Percentiles rank a stretch among this genome's conserved stretches.
phyloP scores from a whole-genome alignment of 2,888 invertebrate species.

The Meteorus colon region DNA sequence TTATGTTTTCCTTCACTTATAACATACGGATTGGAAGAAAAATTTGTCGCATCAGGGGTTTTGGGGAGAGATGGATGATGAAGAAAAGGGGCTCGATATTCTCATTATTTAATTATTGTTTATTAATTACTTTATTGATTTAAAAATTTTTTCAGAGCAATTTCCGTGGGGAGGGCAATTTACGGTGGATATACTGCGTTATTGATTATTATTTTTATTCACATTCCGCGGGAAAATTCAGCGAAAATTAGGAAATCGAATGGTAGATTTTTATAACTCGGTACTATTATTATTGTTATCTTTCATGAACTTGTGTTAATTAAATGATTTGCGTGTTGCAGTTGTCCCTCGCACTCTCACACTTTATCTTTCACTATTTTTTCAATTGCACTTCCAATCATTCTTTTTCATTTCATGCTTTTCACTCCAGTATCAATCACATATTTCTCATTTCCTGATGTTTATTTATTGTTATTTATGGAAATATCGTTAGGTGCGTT shows the following conservation, averaged over 20 bases:
- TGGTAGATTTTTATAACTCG: slow-evolving; percentile 47
- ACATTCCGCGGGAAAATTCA: slow-evolving; percentile 68
- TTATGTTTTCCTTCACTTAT: slow-evolving; percentile 53
- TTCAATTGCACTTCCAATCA: slow-evolving; percentile 34
- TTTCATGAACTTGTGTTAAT: slow-evolving; percentile 34
- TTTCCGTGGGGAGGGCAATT: slow-evolving; percentile 31
- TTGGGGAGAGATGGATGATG: slow-evolving; percentile 50
- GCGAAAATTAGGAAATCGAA: slow-evolving; percentile 68
- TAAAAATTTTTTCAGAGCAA: slow-evolving; percentile 30
- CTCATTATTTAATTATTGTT: slow-evolving; percentile 48
- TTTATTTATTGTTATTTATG: slow-evolving; percentile 46
- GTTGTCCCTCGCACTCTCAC: slow-evolving; percentile 46
- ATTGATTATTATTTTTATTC: slow-evolving; percentile 27
- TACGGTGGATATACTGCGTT: background rate
- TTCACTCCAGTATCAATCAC: slow-evolving; percentile 43
- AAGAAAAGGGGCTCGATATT: slow-evolving; percentile 49
- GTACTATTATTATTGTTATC: slow-evolving; percentile 41
- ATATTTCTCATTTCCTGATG: slow-evolving; percentile 21
- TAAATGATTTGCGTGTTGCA: slow-evolving; percentile 49
- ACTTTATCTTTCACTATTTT: slow-evolving; percentile 46
- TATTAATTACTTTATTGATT: slow-evolving; percentile 30
- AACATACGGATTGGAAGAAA: slow-evolving; percentile 72
- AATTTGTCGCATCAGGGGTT: slow-evolving; percentile 57
- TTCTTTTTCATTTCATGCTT: slow-evolving; percentile 50
- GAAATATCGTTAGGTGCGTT: slow-evolving; percentile 51